Conservation (phyloP, 2,797 vertebrate genomes). For the Periparus ater region DNA sequence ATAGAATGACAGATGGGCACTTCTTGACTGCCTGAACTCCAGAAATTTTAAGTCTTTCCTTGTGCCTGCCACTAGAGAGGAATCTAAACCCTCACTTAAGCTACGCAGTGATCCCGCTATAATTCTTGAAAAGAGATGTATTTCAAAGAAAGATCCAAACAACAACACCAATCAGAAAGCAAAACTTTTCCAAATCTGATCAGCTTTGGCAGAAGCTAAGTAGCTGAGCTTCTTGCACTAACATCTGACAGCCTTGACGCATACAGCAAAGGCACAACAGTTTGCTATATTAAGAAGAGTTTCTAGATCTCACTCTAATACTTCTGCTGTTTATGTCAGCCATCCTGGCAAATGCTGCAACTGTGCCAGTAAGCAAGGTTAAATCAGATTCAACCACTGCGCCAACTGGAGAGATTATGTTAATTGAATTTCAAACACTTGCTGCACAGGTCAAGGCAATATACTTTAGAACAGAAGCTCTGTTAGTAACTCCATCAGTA, state of each 20-base stretch:
- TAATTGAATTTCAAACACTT: neutral
- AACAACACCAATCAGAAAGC: neutral
- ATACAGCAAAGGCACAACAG: neutral
- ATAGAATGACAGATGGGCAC: neutral
- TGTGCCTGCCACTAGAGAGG: neutral
- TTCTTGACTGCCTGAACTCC: neutral
- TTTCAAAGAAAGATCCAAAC: neutral
- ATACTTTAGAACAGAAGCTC: neutral
- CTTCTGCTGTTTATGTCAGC: neutral
- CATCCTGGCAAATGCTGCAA: neutral
- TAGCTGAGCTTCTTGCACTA: neutral
- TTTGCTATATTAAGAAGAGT: neutral
- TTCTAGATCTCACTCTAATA: neutral
- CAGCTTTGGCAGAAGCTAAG: neutral
- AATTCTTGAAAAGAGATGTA: neutral
- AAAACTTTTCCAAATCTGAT: neutral
- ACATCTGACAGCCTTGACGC: neutral
- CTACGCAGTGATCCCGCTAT: fast-evolving
- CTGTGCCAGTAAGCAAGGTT: neutral
- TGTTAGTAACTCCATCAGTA: neutral
- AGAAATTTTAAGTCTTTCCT: neutral
- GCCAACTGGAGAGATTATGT: neutral
- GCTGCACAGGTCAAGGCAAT: neutral
- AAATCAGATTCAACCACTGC: neutral
- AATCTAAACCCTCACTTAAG: neutral